Base-by-base conservation (phyloP, 2,797 vertebrate genomes). In the Xenops minutus region DNA sequence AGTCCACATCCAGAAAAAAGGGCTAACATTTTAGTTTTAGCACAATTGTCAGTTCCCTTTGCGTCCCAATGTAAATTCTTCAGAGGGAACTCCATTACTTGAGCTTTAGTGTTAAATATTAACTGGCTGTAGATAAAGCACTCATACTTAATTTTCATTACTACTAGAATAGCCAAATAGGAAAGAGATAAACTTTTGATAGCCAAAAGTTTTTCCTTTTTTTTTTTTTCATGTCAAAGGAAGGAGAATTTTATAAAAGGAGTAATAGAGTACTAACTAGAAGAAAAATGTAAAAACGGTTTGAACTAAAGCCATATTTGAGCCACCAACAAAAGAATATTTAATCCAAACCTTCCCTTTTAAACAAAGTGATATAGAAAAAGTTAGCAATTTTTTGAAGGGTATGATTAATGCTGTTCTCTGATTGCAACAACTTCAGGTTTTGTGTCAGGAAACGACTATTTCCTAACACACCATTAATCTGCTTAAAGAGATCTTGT, bases 191-290 rank as follows among this genome's bases (percentile, higher is more conserved):
- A 74, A 49, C 3, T 63, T 82, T 30, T 52, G 3, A 30, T 20
- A 64, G 9, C 30, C 4, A 14, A 17, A 5, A 4, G 30, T 52
- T 30, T 19, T 52, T 51, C 9, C 13, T 29, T n/a, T 7, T 7
- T 7, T 17, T 21, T 32, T n/a, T 7, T 6, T 21, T 12, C 0
- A 11, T n/a, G 4, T 4, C 3, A 54, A 41, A 56, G 0, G 22
- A 77, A 41, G 6, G 6, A 55, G 14, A 39, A 14, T 32, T 71
- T 80, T 77, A 15, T 37, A 15, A 66, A 58, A 77, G 18, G 7
- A 63, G 1, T 30, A 85, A 48, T 62, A 44, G 4, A 73, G 18
- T 52, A 32, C 8, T 80, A 13, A 66, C 61, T 67, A 80, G 29
- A 91, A 85, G 9, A 77, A 71, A 74, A 7, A 41, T 1, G 2